Evolutionary conservation across 2,113 vertebrate species (phyloP), one percentile per base, ranked within the genome.

Genomic region (Varanus komodoensis): DNA sequence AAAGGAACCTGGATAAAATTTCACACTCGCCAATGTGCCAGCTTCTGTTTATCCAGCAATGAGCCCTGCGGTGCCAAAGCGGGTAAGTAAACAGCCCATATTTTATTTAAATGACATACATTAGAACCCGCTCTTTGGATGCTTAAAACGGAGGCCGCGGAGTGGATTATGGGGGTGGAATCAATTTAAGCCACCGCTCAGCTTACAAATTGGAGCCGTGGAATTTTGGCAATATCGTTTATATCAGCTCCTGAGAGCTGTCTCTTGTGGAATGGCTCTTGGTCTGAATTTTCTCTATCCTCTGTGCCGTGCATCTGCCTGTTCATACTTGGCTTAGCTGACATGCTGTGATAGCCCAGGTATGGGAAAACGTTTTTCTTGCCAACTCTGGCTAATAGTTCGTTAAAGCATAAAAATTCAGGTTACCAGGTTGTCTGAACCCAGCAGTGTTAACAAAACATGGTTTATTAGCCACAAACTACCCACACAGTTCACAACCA

Each of bases 41-140:
- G 12, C 32, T 69, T 38, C 84, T 57, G 21, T 94, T 92, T 87
- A 44, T 91, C 27, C 90, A 82, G 90, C 12, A 12, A 89, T 0
- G 15, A 69, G 77, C 73, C 64, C 44, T 4, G 21, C 78, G 21
- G 61, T 27, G 93, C 92, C 84, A 74, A 83, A 15, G 8, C 21
- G 14, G 44, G 75, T 87, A 91, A 84, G 88, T 69, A 92, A 95
- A 93, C 92, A 91, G 64, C 87, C 57, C 25, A 19, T 25, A 38
- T 78, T 93, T 89, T 89, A 87, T 86, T 91, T 21, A 84, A 91
- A 93, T 32, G 69, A 82, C 85, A 78, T 92, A 91, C 91, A n/a
- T 11, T 0, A 1, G 88, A 90, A 29, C 85, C 89, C 32, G 54
- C 84, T 89, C 75, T 80, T 77, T 32, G 89, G 50, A 14, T 93